A percentile compares a stretch with the other conserved stretches of the same genome.
These are phyloP conservation scores for Malurus splendens DNA, from an alignment of 2,797 vertebrate species.

Conservation along the genomic window DNA sequence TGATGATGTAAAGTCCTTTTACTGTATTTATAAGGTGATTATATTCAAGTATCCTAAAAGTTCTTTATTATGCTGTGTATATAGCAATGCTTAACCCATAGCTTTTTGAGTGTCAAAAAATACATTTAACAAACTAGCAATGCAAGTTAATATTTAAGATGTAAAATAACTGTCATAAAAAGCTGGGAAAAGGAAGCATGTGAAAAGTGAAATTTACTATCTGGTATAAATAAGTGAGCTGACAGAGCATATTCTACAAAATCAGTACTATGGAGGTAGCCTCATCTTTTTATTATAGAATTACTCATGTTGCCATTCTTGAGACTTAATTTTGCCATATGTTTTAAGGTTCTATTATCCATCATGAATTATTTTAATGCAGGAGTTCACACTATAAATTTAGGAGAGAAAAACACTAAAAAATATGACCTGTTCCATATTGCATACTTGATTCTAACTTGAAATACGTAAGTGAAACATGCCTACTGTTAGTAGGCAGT, in stretches of 20 bases:
- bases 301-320: constrained; percentile 7
- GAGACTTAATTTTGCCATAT: constrained; percentile 18
- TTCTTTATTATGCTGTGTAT: neutral
- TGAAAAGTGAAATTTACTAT: constrained; percentile 4
- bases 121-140: neutral
- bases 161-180: neutral
- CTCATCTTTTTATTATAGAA: constrained; percentile 13
- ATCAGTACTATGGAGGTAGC: neutral
- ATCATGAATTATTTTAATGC: constrained; percentile 10
- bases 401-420: neutral
- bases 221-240: constrained; percentile 1
- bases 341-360: neutral
- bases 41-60: neutral
- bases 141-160: neutral
- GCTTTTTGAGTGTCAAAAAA: neutral
- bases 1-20: neutral
- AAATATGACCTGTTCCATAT: neutral
- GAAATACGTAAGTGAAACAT: neutral
- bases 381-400: neutral
- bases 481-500: neutral
- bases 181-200: neutral
- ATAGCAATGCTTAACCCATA: neutral
- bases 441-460: neutral
- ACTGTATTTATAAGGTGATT: neutral
- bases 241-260: neutral